Base-by-base conservation (phyloP, 2,113 vertebrate species). In the Dasypus novemcinctus region DNA sequence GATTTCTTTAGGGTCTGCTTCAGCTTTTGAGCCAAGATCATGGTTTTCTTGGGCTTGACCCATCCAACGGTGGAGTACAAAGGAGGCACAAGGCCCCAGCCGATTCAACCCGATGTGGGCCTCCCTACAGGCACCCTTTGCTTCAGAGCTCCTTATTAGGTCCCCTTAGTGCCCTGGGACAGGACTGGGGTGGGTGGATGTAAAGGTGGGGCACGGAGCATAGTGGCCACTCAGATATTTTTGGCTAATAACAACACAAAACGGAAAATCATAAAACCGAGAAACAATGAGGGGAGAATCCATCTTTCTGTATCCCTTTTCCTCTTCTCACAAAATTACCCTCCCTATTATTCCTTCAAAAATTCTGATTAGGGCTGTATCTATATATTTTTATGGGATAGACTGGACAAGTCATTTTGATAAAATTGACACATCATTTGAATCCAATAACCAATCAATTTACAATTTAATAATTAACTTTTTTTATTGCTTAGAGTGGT, bases 91-190 rank as follows among this genome's bases (percentile, higher is more conserved):
- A 3, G 4, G 20, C 54, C 33, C 13, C 86, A 33, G 66, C 4
- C 11, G 2, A 7, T 12, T 1, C 2, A 5, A 43, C 52, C 27
- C 8, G 3, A 9, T 2, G 20, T 4, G 8, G 11, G 46, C 5
- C 49, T 33, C 76, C 41, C 41, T 14, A 36, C 0, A 4, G 31
- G 31, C 15, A 20, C n/a, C 29, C n/a, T 59, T 41, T 25, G 49
- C 17, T 43, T 52, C 14, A 15, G 49, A 66, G 14, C 25, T 12
- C 49, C 18, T 33, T 8, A 2, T 52, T n/a, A 52, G 13, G 57
- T 15, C 52, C 17, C 52, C 17, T 54, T 54, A 54, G 52, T 54
- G 57, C 75, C 15, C 36, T 27, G 41, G 25, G 25, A 13, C 3
- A 18, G 10, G n/a, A 14, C 54, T 36, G 5, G 9, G 17, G 7